A percentile compares a stretch with the other conserved stretches of the same genome.
Evolutionary conservation across 2,888 invertebrate species (phyloP).

Genomic region (Unio pictorum): DNA sequence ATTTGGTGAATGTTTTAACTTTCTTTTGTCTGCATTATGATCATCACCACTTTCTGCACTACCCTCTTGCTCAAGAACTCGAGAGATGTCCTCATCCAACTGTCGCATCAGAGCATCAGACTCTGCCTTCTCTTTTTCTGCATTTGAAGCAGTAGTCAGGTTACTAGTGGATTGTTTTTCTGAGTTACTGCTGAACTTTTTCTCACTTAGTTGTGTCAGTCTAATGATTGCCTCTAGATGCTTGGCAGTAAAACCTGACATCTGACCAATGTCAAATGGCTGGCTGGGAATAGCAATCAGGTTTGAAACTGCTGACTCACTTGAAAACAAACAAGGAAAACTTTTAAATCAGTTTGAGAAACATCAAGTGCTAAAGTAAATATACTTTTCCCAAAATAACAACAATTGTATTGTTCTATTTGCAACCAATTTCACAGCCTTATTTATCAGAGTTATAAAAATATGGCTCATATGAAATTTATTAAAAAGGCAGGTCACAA

Average conservation of each 20-base stretch:
- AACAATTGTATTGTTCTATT: too few relatives aligned
- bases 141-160: background rate
- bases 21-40: constrained; percentile 60
- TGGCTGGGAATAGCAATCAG: constrained; percentile 74
- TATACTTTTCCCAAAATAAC: too few relatives aligned
- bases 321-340: constrained; percentile 43
- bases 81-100: constrained; percentile 65
- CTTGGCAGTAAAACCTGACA: constrained; percentile 74
- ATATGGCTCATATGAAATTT: too few relatives aligned
- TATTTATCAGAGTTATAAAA: too few relatives aligned
- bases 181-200: constrained; percentile 57
- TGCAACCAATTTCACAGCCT: too few relatives aligned
- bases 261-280: constrained; percentile 74
- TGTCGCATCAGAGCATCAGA: constrained; percentile 55
- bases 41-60: constrained; percentile 28
- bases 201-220: constrained; percentile 75
- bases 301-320: constrained; percentile 71
- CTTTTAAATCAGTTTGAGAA: background rate
- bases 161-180: constrained; percentile 1
- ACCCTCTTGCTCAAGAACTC: constrained; percentile 54
- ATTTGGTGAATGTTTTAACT: constrained; percentile 20
- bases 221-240: constrained; percentile 75
- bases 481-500: too few relatives aligned
- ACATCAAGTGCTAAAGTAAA: too few relatives aligned
- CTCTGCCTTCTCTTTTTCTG: constrained; percentile 23